Base-by-base conservation (phyloP, 53 echinoderm and acorn worm genomes). In the Holothuria scabra region DNA sequence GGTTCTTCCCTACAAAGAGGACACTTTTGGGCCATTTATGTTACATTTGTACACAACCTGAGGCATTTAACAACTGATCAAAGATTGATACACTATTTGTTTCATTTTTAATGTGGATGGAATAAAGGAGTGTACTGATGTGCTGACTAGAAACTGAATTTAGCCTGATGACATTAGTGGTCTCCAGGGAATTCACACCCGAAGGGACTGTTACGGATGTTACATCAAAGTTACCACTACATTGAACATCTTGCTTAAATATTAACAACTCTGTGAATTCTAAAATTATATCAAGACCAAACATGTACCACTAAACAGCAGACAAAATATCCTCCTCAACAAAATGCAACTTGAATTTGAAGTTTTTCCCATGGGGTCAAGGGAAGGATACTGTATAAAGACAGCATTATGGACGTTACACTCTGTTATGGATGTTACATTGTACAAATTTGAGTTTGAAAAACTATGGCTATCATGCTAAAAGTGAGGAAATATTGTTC, bases 1-100 rank as follows among this genome's bases (percentile, higher is more conserved):
- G n/a, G n/a, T n/a, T n/a, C n/a, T n/a, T n/a, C n/a, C n/a, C n/a
- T n/a, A n/a, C n/a, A n/a, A n/a, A n/a, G n/a, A n/a, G n/a, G n/a
- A n/a, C n/a, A n/a, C n/a, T n/a, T n/a, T n/a, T n/a, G n/a, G n/a
- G n/a, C n/a, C n/a, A n/a, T n/a, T n/a, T n/a, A 61, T 12, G n/a
- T 61, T 61, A 61, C 61, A 61, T 61, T 61, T 61, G 61, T 61
- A 61, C 61, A 61, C 61, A 61, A 61, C 6, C 6, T 61, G 61
- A 7, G 61, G 26, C 7, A 61, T 61, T 61, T 16, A 61, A 61
- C 61, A 61, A 26, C 61, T 8, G 61, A 61, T 61, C 13, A 26
- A 61, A 12, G 13, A 61, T 61, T 61, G 4, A 61, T 61, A 8
- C 13, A n/a, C n/a, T n/a, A n/a, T n/a, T n/a, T n/a, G n/a, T n/a